Evolutionary conservation across 2,888 invertebrate species (phyloP).

Genomic region (Dasysyrphus tricinctus): DNA sequence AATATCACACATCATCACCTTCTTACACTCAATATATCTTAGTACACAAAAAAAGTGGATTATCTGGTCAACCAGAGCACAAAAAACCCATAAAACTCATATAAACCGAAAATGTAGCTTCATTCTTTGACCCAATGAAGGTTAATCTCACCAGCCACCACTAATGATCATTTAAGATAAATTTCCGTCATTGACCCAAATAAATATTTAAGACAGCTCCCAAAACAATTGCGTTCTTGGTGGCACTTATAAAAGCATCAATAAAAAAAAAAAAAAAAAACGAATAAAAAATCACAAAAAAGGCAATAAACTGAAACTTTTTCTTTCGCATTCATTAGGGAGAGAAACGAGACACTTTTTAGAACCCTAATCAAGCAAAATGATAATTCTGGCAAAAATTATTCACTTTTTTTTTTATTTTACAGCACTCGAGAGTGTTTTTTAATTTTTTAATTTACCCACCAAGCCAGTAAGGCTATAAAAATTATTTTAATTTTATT

Average conservation of each 20-base stretch:
- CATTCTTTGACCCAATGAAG: conserved; percentile 39
- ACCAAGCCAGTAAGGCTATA: conserved; percentile 35
- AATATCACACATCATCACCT: conserved; percentile 25
- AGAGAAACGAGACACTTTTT: conserved; percentile 50
- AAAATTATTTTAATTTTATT: conserved; percentile 63
- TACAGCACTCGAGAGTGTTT: conserved; percentile 42
- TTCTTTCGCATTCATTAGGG: conserved; percentile 54
- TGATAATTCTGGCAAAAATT: conserved; percentile 35
- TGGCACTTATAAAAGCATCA: not conserved
- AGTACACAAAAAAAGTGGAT: not conserved
- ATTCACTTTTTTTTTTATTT: conserved; percentile 37
- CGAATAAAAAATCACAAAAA: conserved; percentile 18
- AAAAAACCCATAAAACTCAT: conserved; percentile 24
- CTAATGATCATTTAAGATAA: conserved; percentile 37
- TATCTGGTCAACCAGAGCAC: conserved; percentile 14
- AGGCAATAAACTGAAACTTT: conserved; percentile 60
- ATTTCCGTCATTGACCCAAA: conserved; percentile 64
- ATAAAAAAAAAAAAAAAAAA: not conserved
- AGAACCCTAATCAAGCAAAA: conserved; percentile 41
- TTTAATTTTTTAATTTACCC: conserved; percentile 34
- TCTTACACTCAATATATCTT: conserved; percentile 12
- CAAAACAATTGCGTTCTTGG: conserved; percentile 38
- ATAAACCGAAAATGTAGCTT: conserved; percentile 3
- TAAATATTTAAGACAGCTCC: conserved; percentile 54
- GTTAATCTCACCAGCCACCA: conserved; percentile 7